Percentiles rank a stretch among this genome's conserved stretches.
Conservation (phyloP, 2,888 invertebrate genomes). For the Choreutis nemorana region DNA sequence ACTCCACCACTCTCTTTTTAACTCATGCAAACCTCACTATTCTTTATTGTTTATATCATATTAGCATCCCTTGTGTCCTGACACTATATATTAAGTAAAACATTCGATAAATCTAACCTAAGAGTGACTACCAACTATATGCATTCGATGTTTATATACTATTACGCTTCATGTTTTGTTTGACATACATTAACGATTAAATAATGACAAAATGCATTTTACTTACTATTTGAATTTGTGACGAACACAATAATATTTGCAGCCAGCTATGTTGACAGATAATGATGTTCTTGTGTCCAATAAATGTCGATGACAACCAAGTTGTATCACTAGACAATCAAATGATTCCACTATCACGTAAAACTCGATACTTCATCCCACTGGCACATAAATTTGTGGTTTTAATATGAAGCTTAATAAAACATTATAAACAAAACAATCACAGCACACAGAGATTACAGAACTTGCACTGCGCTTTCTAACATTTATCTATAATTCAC, state of each 20-base stretch:
- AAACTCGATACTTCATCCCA: slow-evolving; percentile 33
- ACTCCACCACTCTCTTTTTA: too few species aligned
- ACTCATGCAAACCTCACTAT: too few species aligned
- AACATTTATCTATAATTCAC: slow-evolving; percentile 61
- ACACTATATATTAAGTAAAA: too few species aligned
- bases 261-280: slow-evolving; percentile 52
- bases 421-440: slow-evolving; percentile 55
- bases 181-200: too few species aligned
- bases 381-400: slow-evolving; percentile 42
- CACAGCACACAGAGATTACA: slow-evolving; percentile 52
- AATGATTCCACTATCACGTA: slow-evolving; percentile 38
- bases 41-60: too few species aligned
- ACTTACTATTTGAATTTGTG: slow-evolving; percentile 63
- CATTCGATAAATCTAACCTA: too few species aligned
- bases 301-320: slow-evolving; percentile 38
- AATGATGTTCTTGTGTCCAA: slow-evolving; percentile 39
- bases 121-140: too few species aligned
- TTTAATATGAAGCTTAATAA: slow-evolving; percentile 34
- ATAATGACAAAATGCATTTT: too few species aligned
- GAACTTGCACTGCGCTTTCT: slow-evolving; percentile 41
- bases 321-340: slow-evolving; percentile 36
- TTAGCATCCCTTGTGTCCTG: too few species aligned
- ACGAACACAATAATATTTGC: slow-evolving; percentile 54
- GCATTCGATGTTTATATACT: too few species aligned
- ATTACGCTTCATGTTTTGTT: too few species aligned